phyloP scores from a whole-genome alignment of 2,113 vertebrate species.

The Oenanthe oenanthe region DNA sequence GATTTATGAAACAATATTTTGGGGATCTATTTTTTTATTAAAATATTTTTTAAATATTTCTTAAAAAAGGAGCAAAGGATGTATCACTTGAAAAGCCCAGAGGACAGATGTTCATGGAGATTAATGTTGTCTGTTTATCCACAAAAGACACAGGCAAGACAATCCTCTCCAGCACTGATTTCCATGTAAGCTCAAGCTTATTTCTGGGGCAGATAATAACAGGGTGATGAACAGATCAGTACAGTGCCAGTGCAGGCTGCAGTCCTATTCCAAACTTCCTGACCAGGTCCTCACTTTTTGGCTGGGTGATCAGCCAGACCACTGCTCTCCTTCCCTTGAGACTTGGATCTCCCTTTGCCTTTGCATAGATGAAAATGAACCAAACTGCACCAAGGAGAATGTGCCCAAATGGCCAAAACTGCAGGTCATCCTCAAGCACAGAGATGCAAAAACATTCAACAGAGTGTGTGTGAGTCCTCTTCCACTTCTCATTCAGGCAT shows the following conservation, averaged over 20 bases:
- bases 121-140: neutral
- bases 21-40: neutral
- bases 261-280: neutral
- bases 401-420: neutral
- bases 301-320: neutral
- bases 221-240: neutral
- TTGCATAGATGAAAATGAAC: neutral
- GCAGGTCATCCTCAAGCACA: slow-evolving; percentile 18
- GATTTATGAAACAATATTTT: neutral
- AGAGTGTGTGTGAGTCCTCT: neutral
- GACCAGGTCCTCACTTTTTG: neutral
- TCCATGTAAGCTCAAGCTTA: neutral
- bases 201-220: neutral
- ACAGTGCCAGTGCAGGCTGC: neutral
- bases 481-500: neutral
- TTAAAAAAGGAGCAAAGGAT: neutral
- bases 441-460: slow-evolving; percentile 35
- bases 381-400: neutral
- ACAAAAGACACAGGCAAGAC: neutral
- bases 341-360: neutral
- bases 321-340: neutral
- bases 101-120: neutral
- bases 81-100: neutral
- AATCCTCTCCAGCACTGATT: neutral
- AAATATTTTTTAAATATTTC: rapidly evolving